phyloP scores from a whole-genome alignment of 2,888 invertebrate genomes.

The Volucella zonaria region DNA sequence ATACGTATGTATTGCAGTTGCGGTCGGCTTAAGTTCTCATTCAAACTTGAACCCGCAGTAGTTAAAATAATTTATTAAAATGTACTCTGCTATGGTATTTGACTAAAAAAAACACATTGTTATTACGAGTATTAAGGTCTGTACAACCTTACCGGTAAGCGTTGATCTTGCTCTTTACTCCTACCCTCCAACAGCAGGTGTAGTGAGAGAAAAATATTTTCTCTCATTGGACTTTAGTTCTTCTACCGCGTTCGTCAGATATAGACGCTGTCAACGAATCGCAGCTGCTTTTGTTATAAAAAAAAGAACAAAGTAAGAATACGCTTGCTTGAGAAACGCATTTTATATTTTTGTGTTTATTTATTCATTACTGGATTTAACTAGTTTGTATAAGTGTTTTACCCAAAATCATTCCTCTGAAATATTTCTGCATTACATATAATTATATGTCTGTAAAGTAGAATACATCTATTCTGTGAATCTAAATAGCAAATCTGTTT shows the following conservation, averaged over 20 bases:
- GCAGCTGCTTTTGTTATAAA: background rate
- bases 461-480: background rate
- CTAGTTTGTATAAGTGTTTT: too few relatives aligned
- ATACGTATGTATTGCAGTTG: too few relatives aligned
- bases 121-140: too few relatives aligned
- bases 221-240: conserved; percentile 15
- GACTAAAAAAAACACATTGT: conserved; percentile 1
- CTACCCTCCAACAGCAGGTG: background rate
- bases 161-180: background rate
- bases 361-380: too few relatives aligned
- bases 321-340: too few relatives aligned
- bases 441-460: background rate
- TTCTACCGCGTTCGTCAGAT: conserved; percentile 14
- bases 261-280: background rate
- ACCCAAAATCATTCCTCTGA: background rate
- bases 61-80: too few relatives aligned
- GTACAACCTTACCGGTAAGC: background rate
- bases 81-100: background rate
- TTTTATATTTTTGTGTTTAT: too few relatives aligned
- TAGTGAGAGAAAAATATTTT: background rate
- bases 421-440: background rate
- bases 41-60: too few relatives aligned
- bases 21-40: too few relatives aligned
- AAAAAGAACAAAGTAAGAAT: conserved; percentile 26
- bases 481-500: background rate